Base-by-base conservation (phyloP, 2,888 invertebrate species). In the Sussaba pulchella region DNA sequence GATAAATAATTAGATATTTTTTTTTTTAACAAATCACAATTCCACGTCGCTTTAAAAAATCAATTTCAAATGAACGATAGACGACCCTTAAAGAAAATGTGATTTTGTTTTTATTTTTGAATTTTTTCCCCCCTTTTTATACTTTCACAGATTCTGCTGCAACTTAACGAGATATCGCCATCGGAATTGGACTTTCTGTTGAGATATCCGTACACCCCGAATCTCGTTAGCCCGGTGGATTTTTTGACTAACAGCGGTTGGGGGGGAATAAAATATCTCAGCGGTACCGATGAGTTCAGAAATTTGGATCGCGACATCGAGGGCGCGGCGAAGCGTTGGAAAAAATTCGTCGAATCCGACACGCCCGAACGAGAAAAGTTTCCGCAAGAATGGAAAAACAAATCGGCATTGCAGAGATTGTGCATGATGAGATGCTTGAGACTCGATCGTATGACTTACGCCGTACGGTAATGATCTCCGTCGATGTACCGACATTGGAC, bases 371-470 rank as follows among this genome's bases (percentile, higher is more conserved):
- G 96, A 87, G 98, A 99, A 91, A 98, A 97, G 91, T 94, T 98
- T 85, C 99, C 99, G 0, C 98, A 98, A 78, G 99, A 99, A 89
- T 99, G 99, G 99, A 99, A 98, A 91, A 96, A 96, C 88, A 98
- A 98, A 91, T 94, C 95, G 0, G 93, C 97, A 0, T 92, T 99
- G 57, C 98, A 99, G 90, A 94, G 96, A 82, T 93, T 99, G 4
- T 98, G 98, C 88, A 98, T 99, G 91, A 96, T 99, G 96, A 94
- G 99, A 76, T 97, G 98, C 19, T 93, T 99, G 67, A 93, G 99
- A 57, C 96, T 98, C 0, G 99, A 99, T 92, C 94, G 99, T 84
- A 98, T 99, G 98, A 97, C 98, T 0, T 98, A 99, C 88, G 98
- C 98, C 12, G 95, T 98, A 61, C 93, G 93, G 96, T 96, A 89